phyloP scores from a whole-genome alignment of 2,113 vertebrate genomes.

The Todiramphus chloris region DNA sequence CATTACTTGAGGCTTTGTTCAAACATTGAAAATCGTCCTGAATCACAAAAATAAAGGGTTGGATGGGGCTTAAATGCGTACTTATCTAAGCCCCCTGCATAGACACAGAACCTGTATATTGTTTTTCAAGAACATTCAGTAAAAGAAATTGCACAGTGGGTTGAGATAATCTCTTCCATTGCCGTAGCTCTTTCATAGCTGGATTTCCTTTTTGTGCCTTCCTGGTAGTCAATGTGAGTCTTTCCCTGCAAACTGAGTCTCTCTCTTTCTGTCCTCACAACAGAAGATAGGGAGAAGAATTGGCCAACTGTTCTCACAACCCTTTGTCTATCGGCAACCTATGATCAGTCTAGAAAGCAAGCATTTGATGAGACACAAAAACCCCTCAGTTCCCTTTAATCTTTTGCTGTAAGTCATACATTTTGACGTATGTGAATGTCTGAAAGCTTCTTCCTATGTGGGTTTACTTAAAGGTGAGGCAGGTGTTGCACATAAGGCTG shows the following conservation, averaged over 20 bases:
- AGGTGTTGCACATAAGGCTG: too few species aligned
- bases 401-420: not conserved
- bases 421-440: not conserved
- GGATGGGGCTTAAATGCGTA: not conserved
- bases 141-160: not conserved
- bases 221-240: not conserved
- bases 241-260: not conserved
- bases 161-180: not conserved
- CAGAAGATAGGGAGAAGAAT: not conserved
- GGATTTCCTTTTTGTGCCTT: not conserved
- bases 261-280: accelerated
- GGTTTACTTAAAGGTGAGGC: not conserved
- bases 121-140: not conserved
- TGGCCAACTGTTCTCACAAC: not conserved
- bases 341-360: not conserved
- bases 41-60: not conserved
- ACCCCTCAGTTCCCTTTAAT: not conserved
- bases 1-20: not conserved
- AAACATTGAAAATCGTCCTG: not conserved
- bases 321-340: not conserved
- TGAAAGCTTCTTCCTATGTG: not conserved
- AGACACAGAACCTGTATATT: not conserved
- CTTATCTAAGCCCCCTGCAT: not conserved
- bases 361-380: not conserved
- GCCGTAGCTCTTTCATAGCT: not conserved